Conservation (phyloP, 2,113 vertebrate species). For the Myotis lucifugus region DNA sequence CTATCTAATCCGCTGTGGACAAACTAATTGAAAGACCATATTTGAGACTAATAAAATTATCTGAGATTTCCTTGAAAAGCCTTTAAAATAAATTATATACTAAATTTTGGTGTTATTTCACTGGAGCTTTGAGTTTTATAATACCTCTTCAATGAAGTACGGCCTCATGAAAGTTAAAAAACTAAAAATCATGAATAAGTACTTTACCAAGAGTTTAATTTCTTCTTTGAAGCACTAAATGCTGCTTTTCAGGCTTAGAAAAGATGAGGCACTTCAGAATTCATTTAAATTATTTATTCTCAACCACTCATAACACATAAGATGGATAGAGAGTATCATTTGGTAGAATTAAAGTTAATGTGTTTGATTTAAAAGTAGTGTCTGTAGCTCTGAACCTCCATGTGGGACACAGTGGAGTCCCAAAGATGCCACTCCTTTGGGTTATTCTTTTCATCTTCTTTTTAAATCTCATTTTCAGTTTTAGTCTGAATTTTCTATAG, state of each 20-base stretch:
- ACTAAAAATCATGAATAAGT: conserved; percentile 54
- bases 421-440: neutral
- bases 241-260: conserved; percentile 60
- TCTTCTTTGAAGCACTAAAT: conserved; percentile 77
- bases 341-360: conserved; percentile 58
- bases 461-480: neutral
- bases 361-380: conserved; percentile 19
- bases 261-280: conserved; percentile 71
- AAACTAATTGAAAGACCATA: conserved; percentile 23
- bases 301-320: conserved; percentile 61
- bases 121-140: conserved; percentile 43
- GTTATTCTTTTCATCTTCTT: neutral
- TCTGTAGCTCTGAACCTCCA: neutral
- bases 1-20: conserved; percentile 24
- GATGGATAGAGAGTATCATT: conserved; percentile 58
- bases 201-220: conserved; percentile 63
- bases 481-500: neutral
- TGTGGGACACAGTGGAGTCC: neutral
- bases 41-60: neutral
- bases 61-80: neutral
- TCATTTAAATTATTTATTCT: conserved; percentile 68
- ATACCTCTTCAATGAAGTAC: conserved; percentile 62
- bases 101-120: neutral
- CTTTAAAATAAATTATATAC: neutral
- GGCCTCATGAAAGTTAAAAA: conserved; percentile 54